Conservation (phyloP, 1,140 invertebrate species). For the Nasonia vitripennis region DNA sequence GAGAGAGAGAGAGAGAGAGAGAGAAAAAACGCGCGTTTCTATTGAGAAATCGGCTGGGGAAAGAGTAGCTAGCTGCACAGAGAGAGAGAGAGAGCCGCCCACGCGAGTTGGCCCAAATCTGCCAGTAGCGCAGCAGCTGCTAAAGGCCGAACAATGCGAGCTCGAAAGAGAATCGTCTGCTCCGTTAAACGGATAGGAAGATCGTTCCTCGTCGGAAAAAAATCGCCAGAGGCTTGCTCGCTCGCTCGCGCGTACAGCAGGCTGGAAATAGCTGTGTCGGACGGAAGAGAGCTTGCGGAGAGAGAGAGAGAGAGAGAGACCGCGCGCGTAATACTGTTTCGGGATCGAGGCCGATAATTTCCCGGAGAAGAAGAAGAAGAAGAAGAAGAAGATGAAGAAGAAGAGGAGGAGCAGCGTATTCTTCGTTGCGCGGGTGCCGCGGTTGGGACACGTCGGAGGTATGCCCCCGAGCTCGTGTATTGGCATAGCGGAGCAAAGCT, state of each 20-base stretch:
- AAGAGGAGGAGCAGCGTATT: no score
- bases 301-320: no score
- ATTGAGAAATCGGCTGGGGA: constrained; percentile 1
- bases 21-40: background rate
- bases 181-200: background rate
- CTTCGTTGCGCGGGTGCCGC: no score
- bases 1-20: background rate
- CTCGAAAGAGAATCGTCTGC: no score
- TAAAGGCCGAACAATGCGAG: constrained; percentile 16
- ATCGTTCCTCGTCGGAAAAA: no score
- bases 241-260: background rate
- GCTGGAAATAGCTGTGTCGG: background rate
- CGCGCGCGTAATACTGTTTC: no score
- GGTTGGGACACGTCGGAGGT: background rate
- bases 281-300: background rate
- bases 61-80: background rate
- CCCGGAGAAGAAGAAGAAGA: no score
- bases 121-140: background rate
- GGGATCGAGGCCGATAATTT: background rate
- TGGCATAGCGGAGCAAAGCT: no score
- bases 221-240: no score
- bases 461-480: no score
- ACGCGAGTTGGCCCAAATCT: constrained; percentile 47
- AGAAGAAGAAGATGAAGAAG: no score
- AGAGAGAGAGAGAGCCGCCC: background rate